Percentiles rank a stretch among this genome's conserved stretches.
phyloP scores from a whole-genome alignment of 1,140 invertebrate species.

The Hirudo medicinalis region DNA sequence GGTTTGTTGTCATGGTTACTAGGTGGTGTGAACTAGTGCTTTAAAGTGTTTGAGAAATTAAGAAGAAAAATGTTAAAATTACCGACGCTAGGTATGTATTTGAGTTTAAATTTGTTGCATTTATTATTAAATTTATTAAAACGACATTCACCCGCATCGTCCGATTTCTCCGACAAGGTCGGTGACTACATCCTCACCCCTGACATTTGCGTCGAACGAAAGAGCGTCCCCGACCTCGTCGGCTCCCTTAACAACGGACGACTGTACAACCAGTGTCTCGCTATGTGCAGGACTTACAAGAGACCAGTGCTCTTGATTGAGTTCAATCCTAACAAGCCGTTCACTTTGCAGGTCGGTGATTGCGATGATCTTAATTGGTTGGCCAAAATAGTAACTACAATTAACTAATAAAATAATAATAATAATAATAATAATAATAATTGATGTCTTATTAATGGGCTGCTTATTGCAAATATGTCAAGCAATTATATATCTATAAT shows the following conservation, averaged over 20 bases:
- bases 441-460: too few relatives aligned
- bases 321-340: constrained; percentile 86
- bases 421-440: too few relatives aligned
- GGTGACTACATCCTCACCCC: constrained; percentile 95
- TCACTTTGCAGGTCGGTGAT: constrained; percentile 50
- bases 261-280: constrained; percentile 68
- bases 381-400: too few relatives aligned
- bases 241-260: constrained; percentile 86
- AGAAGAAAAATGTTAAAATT: background rate
- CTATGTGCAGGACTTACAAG: constrained; percentile 38
- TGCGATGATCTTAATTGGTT: background rate
- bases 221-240: constrained; percentile 92
- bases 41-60: background rate
- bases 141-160: background rate
- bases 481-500: too few relatives aligned
- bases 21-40: background rate
- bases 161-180: constrained; percentile 47
- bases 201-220: constrained; percentile 81
- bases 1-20: constrained; percentile 26
- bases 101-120: background rate
- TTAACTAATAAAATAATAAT: too few relatives aligned
- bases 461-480: too few relatives aligned
- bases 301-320: constrained; percentile 71
- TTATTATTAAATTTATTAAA: background rate
- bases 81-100: background rate